Evolutionary conservation across 2,113 vertebrate species (phyloP).

Genomic region (Cheirogaleus medius): DNA sequence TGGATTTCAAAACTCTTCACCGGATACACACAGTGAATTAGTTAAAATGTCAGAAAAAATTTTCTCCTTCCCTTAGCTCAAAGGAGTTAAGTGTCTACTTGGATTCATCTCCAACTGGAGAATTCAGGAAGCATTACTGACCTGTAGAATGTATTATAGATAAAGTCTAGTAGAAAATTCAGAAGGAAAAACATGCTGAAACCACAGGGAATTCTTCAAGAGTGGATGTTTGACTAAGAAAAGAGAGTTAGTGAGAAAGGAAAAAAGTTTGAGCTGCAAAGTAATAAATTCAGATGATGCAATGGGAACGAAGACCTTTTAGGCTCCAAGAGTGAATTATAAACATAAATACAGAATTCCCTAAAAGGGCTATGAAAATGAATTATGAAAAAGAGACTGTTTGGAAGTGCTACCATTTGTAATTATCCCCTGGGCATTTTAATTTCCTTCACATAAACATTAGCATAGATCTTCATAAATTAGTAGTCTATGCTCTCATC

Average conservation of each 20-base stretch:
- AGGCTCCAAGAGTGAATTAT: not conserved
- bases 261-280: not conserved
- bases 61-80: not conserved
- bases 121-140: not conserved
- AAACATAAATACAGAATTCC: not conserved
- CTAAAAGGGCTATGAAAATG: conserved; percentile 18
- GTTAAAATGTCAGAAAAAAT: conserved; percentile 29
- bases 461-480: conserved; percentile 30
- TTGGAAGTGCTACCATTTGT: not conserved
- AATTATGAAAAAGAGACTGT: not conserved
- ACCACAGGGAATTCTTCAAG: not conserved
- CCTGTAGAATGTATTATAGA: not conserved
- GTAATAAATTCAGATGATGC: not conserved
- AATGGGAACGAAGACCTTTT: not conserved
- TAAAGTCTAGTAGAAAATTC: not conserved
- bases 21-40: not conserved
- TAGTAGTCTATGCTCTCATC: not conserved
- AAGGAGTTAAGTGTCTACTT: not conserved
- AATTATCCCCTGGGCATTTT: conserved; percentile 35
- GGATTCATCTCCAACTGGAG: not conserved
- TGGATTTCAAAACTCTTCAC: not conserved
- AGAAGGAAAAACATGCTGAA: not conserved
- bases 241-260: not conserved
- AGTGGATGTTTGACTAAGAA: not conserved
- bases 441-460: conserved; percentile 26